Evolutionary conservation across 1,140 invertebrate genomes (phyloP).

Genomic region (Cheumatopsyche charites): DNA sequence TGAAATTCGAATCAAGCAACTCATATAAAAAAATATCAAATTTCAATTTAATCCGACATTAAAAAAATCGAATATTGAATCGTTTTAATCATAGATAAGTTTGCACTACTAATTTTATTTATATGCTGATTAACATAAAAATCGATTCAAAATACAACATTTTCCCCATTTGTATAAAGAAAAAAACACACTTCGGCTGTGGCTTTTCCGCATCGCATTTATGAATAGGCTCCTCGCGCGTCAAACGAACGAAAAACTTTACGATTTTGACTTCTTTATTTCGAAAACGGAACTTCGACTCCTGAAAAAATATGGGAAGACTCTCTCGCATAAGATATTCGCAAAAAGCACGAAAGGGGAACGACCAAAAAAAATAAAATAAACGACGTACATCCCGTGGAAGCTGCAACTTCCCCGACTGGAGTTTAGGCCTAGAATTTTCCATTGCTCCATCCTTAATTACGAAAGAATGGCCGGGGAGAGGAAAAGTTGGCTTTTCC

Average conservation of each 20-base stretch:
- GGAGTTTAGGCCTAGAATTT: conserved; percentile 13
- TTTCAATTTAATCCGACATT: no score
- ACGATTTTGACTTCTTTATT: conserved; percentile 32
- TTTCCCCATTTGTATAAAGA: no score
- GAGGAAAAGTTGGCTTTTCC: neutral
- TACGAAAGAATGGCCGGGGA: conserved; percentile 33
- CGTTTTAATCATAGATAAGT: no score
- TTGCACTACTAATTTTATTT: no score
- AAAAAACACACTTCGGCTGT: conserved; percentile 11
- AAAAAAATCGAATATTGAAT: no score
- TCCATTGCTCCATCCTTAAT: conserved; percentile 33
- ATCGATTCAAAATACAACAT: no score
- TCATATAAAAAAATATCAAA: no score
- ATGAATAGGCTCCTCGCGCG: conserved; percentile 44
- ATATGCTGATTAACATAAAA: no score
- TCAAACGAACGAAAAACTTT: conserved; percentile 44
- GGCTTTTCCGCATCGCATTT: conserved; percentile 38
- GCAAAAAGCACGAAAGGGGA: neutral
- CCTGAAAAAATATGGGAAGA: no score
- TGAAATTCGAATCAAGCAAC: no score
- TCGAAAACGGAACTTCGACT: no score
- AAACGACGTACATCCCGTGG: conserved; percentile 35
- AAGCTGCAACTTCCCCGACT: neutral
- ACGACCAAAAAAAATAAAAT: neutral
- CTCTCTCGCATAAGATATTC: no score